phyloP scores from a whole-genome alignment of 1,140 invertebrate genomes.

The Drosophila rufa region DNA sequence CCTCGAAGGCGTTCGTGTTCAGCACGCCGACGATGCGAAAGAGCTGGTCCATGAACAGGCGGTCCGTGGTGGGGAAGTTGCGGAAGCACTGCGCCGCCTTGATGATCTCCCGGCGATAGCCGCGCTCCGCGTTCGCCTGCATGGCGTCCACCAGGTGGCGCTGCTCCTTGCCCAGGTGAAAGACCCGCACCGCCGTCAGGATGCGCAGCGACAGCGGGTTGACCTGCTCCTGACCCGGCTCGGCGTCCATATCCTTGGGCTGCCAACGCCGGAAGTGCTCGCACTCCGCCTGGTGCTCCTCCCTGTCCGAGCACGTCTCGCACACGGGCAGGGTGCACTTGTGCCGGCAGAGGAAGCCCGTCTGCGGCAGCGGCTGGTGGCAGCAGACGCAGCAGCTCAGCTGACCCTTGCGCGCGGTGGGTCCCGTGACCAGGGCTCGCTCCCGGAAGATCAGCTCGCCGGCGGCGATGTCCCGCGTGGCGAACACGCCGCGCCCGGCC shows the following conservation, averaged over 20 bases:
- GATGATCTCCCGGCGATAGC: slow-evolving; percentile 87
- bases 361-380: slow-evolving; percentile 73
- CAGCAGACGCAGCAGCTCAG: slow-evolving; percentile 80
- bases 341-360: slow-evolving; percentile 85
- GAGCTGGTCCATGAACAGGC: slow-evolving; percentile 76
- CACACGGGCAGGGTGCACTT: slow-evolving; percentile 84
- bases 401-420: slow-evolving; percentile 84
- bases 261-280: slow-evolving; percentile 86
- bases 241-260: slow-evolving; percentile 82
- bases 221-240: slow-evolving; percentile 49
- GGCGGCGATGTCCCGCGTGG: slow-evolving; percentile 87
- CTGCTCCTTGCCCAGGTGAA: slow-evolving; percentile 86
- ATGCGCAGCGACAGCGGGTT: slow-evolving; percentile 86
- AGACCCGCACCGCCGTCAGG: slow-evolving; percentile 87
- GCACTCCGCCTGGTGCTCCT: slow-evolving; percentile 88
- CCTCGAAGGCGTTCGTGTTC: slow-evolving; percentile 92
- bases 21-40: slow-evolving; percentile 87
- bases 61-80: slow-evolving; percentile 86
- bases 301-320: slow-evolving; percentile 87
- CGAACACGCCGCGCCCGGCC: slow-evolving; percentile 88
- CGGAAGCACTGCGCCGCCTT: slow-evolving; percentile 87
- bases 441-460: slow-evolving; percentile 90
- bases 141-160: slow-evolving; percentile 86
- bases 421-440: slow-evolving; percentile 88
- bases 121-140: slow-evolving; percentile 86